Base-by-base conservation (phyloP, 2,113 vertebrate species). In the Taurulus bubalis region DNA sequence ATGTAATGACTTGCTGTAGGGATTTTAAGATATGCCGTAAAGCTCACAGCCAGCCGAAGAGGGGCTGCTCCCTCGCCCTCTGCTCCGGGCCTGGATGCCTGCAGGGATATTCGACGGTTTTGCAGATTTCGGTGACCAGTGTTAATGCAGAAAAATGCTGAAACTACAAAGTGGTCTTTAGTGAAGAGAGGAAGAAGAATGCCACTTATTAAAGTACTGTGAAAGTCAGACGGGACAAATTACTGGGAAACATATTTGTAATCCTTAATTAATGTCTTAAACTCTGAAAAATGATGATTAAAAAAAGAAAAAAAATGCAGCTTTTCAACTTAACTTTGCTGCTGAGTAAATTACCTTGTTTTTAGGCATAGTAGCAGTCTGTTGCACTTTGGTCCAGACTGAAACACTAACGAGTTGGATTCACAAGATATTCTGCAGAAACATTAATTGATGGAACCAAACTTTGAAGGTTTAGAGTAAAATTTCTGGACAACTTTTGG, bases 1-100 rank as follows among this genome's bases (percentile, higher is more conserved):
- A 85, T 89, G 90, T 90, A 89, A 91, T 90, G 86, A 87, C 87
- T 89, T 65, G 84, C 86, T 82, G 77, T 85, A 71, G 30, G 75
- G 71, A 60, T 84, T 88, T 90, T 75, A 89, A 90, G 86, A 89
- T 87, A 83, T 79, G 86, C 71, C 8, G 65, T 85, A 71, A 84
- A 86, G 74, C 90, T 84, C 47, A 66, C 49, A 79, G 78, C 26
- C 77, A 53, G 45, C 80, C 20, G 6, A 42, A 59, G 55, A 77
- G 76, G 73, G 71, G 55, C 82, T 70, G 75, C 75, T 60, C 47
- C 59, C 59, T 72, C 77, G 63, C 59, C 72, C 68, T 69, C n/a
- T 69, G 76, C 58, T 67, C 55, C 36, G 38, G 49, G 59, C 12
- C 18, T 14, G 47, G 68, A 68, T n/a, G 71, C 24, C 68, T 53